Conservation (phyloP, 2,113 vertebrate species). For the Bubo scandiacus region DNA sequence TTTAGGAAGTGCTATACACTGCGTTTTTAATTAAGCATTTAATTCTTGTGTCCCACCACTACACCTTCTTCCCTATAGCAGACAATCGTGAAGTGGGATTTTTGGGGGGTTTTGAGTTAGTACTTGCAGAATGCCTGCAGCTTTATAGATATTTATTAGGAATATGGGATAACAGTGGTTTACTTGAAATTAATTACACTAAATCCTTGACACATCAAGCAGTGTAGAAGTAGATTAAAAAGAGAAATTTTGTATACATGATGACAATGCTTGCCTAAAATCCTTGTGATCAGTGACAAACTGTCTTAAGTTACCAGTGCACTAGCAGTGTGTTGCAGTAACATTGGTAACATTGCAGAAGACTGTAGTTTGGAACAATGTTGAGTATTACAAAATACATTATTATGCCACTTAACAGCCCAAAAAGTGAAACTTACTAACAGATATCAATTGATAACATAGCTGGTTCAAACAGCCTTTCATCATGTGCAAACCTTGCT, state of each 20-base stretch:
- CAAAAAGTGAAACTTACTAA: not conserved
- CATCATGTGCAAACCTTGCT: not conserved
- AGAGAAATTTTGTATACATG: not conserved
- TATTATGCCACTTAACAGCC: not conserved
- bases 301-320: not conserved
- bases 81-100: not conserved
- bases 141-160: slow-evolving; percentile 5
- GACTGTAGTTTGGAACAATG: not conserved
- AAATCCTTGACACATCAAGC: slow-evolving; percentile 15
- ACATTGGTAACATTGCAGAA: not conserved
- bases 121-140: not conserved
- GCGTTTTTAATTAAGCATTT: slow-evolving; percentile 20
- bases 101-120: not conserved
- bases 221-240: not conserved
- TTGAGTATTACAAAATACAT: not conserved
- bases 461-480: not conserved
- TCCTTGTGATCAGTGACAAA: not conserved
- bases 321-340: not conserved
- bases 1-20: not conserved
- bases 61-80: not conserved
- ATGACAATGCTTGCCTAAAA: not conserved
- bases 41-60: not conserved
- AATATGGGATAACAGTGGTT: slow-evolving; percentile 22
- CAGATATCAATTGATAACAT: not conserved
- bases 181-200: slow-evolving; percentile 43